Percentiles rank a stretch among this genome's conserved stretches.
phyloP scores from a whole-genome alignment of 2,888 invertebrate species.

The Apodemia mormo region DNA sequence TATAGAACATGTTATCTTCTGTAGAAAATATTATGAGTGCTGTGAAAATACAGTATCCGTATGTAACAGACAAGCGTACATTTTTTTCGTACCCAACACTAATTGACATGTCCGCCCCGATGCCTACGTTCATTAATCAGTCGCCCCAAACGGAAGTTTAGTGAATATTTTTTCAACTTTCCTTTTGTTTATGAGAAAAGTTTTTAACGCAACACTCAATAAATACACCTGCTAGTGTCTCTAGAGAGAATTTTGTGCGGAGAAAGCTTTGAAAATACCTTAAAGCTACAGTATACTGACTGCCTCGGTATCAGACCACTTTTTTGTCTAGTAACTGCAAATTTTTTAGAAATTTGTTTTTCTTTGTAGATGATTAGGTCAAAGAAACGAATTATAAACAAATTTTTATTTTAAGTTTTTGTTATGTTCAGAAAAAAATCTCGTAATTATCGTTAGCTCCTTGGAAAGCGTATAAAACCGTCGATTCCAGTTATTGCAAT shows the following conservation, averaged over 20 bases:
- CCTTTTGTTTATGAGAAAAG: slow-evolving; percentile 14
- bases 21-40: background rate
- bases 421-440: no score
- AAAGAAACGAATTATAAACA: no score
- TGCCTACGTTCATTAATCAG: slow-evolving; percentile 1
- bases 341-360: no score
- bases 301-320: no score
- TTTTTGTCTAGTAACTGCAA: no score
- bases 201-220: background rate
- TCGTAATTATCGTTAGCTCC: no score
- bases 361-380: no score
- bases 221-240: background rate
- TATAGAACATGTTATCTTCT: background rate
- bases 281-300: no score
- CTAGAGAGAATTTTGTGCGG: background rate
- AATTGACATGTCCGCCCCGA: background rate
- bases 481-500: no score
- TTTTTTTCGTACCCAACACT: background rate
- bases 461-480: no score
- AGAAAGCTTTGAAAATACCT: no score
- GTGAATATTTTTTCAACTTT: slow-evolving; percentile 18
- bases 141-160: slow-evolving; percentile 1
- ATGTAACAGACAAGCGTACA: background rate
- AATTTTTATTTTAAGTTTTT: no score
- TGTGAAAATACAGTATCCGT: background rate